Evolutionary conservation across 2,113 vertebrate genomes (phyloP).

Genomic region (Clupea harengus): DNA sequence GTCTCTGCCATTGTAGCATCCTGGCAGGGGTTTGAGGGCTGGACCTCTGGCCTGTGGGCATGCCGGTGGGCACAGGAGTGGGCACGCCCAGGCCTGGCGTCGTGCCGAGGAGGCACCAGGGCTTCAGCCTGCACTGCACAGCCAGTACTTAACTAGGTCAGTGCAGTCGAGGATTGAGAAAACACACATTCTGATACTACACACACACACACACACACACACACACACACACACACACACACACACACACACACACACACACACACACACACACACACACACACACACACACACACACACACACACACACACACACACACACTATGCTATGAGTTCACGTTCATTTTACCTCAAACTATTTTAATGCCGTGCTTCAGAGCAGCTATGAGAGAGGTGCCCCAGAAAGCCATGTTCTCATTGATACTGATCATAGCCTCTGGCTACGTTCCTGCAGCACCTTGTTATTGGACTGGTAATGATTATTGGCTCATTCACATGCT

Average conservation of each 20-base stretch:
- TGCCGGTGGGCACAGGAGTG: neutral
- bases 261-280: slow-evolving; percentile 7
- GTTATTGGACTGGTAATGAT: slow-evolving; percentile 2
- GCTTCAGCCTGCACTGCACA: neutral
- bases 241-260: neutral
- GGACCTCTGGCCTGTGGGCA: neutral
- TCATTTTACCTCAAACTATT: neutral
- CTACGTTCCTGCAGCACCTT: neutral
- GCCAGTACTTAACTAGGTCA: slow-evolving; percentile 7
- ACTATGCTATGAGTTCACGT: neutral
- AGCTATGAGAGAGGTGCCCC: neutral
- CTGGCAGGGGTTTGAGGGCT: neutral
- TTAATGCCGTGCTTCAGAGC: neutral
- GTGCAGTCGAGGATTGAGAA: slow-evolving; percentile 6
- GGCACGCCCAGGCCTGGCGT: neutral
- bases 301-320: slow-evolving; percentile 7
- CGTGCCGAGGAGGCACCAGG: neutral
- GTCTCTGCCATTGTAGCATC: neutral
- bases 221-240: neutral
- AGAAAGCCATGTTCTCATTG: neutral
- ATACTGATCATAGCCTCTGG: neutral
- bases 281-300: slow-evolving; percentile 2
- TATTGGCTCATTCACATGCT: neutral
- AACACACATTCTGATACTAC: neutral
- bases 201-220: neutral